phyloP scores from a whole-genome alignment of 2,888 invertebrate genomes.

The Bruchidius siliquastri region DNA sequence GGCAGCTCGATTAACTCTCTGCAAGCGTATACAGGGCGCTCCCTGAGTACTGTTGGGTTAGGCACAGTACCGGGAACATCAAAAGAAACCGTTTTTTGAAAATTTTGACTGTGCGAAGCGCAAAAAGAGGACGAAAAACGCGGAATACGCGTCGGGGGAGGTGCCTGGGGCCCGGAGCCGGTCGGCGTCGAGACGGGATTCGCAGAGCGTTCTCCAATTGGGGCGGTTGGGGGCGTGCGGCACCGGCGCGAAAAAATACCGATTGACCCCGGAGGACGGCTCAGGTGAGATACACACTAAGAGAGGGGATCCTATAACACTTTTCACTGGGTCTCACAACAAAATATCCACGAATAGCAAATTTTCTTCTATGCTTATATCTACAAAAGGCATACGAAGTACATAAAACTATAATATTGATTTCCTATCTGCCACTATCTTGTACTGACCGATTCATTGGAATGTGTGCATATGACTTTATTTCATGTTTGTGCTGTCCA shows the following conservation, averaged over 20 bases:
- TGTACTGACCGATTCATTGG: too few relatives aligned
- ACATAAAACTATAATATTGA: too few relatives aligned
- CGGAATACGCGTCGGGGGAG: neutral
- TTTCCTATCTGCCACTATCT: too few relatives aligned
- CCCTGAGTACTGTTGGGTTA: slow-evolving; percentile 30
- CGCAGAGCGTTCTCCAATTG: neutral
- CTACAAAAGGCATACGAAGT: too few relatives aligned
- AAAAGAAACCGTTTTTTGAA: neutral
- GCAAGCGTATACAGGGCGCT: slow-evolving; percentile 44
- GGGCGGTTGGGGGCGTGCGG: neutral
- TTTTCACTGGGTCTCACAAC: neutral
- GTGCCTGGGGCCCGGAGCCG: neutral
- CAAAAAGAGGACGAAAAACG: neutral
- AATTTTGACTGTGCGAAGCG: neutral
- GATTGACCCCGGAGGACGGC: neutral
- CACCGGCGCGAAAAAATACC: neutral
- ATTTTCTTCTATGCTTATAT: too few relatives aligned
- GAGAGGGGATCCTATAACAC: neutral
- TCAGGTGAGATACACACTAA: neutral
- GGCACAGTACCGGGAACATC: neutral
- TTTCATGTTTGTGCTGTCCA: too few relatives aligned
- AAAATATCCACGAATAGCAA: neutral
- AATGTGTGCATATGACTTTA: too few relatives aligned
- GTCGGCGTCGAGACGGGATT: neutral
- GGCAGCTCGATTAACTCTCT: slow-evolving; percentile 48